phyloP scores from a whole-genome alignment of 2,888 invertebrate species.

The Elegia similella region DNA sequence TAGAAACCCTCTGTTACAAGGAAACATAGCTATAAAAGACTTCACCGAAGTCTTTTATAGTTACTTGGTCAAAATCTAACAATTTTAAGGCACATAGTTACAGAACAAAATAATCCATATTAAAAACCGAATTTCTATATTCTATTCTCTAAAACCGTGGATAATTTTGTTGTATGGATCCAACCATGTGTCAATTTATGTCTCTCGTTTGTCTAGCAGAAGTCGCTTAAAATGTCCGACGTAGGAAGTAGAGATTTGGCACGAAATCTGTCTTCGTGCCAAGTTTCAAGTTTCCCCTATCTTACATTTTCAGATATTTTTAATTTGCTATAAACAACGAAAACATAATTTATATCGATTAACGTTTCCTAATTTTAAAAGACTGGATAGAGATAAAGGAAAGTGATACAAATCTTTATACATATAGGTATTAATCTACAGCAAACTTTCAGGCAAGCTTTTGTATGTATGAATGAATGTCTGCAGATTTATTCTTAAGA shows the following conservation, averaged over 20 bases:
- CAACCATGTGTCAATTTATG: not conserved
- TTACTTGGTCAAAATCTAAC: not conserved
- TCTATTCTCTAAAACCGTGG: no score
- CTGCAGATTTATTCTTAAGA: no score
- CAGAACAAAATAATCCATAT: no score
- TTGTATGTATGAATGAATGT: no score
- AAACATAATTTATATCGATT: not conserved
- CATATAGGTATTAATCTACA: no score
- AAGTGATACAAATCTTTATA: no score
- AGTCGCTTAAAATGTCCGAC: not conserved
- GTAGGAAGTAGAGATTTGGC: not conserved
- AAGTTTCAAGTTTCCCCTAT: not conserved
- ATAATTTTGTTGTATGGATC: not conserved
- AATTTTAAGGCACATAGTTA: no score
- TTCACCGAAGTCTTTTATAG: no score
- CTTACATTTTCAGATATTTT: not conserved
- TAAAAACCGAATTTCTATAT: no score
- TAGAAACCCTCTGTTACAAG: conserved; percentile 27
- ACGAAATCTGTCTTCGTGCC: not conserved
- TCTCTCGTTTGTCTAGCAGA: not conserved
- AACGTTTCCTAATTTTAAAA: not conserved
- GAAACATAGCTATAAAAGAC: not conserved
- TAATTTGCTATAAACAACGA: not conserved
- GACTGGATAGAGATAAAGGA: no score
- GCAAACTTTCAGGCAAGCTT: no score